These are phyloP conservation scores for Oryzias woworae DNA, from an alignment of 2,113 vertebrate genomes.

Conservation along the genomic window DNA sequence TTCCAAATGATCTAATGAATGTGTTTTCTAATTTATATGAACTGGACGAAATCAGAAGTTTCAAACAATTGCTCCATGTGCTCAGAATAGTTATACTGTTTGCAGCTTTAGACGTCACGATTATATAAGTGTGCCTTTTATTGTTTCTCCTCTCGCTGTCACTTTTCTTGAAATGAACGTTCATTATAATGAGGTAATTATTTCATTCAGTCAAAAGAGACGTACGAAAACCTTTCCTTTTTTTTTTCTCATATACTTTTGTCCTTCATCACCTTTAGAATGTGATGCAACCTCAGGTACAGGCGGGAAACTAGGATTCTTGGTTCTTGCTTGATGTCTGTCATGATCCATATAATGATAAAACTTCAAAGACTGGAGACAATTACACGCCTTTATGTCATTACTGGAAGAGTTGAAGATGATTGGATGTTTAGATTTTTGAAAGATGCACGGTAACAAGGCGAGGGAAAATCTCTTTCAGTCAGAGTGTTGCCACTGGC, in stretches of 20 bases:
- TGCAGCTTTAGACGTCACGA: neutral
- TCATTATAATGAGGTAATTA: neutral
- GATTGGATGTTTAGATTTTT: neutral
- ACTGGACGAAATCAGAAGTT: no score
- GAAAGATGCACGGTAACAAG: neutral
- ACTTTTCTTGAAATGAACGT: neutral
- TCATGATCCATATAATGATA: neutral
- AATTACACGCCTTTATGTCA: neutral
- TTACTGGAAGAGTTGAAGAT: neutral
- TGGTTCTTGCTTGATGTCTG: neutral
- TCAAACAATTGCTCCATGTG: neutral
- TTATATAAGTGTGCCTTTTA: neutral
- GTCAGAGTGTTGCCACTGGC: neutral
- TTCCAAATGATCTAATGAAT: no score
- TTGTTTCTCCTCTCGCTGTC: neutral
- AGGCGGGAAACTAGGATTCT: neutral
- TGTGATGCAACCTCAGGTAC: neutral
- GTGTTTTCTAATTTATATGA: no score
- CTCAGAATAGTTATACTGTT: neutral
- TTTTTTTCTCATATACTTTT: neutral
- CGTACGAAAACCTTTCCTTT: neutral
- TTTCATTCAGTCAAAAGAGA: neutral
- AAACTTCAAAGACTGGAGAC: neutral
- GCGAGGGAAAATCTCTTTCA: neutral
- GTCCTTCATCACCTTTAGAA: neutral